A percentile compares a stretch with the other conserved stretches of the same genome.
These are phyloP conservation scores for Orthochromis indermauri DNA, from an alignment of 2,113 vertebrate genomes.

Conservation along the genomic window DNA sequence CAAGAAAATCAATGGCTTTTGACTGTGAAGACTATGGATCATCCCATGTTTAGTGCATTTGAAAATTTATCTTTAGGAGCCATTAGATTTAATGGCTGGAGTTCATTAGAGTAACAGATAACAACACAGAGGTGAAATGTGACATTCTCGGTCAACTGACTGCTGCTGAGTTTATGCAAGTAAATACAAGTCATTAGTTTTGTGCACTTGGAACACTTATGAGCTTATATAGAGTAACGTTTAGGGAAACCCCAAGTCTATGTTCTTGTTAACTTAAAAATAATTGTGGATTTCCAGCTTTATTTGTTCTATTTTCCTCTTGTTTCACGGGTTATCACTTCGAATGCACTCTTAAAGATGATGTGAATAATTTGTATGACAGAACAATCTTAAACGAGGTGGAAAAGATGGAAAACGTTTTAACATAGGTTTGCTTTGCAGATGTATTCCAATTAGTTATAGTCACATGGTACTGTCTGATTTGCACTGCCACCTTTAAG, in stretches of 20 bases:
- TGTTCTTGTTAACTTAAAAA: constrained; percentile 25
- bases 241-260: constrained; percentile 21
- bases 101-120: background rate
- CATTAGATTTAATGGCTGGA: background rate
- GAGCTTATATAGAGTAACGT: constrained; percentile 14
- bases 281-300: constrained; percentile 47
- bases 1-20: constrained; percentile 39
- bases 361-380: constrained; percentile 44
- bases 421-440: constrained; percentile 22
- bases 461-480: constrained; percentile 13
- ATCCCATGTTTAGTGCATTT: constrained; percentile 31
- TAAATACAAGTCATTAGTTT: constrained; percentile 38
- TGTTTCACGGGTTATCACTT: constrained; percentile 21
- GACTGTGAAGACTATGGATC: constrained; percentile 57
- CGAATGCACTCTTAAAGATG: constrained; percentile 44
- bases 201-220: constrained; percentile 28
- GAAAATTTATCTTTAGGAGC: background rate
- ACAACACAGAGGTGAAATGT: constrained; percentile 1
- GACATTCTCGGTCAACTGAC: constrained; percentile 24
- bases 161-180: constrained; percentile 62
- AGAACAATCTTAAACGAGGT: constrained; percentile 43
- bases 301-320: constrained; percentile 39
- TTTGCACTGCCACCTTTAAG: constrained; percentile 32
- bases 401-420: constrained; percentile 14
- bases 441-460: background rate